Conservation (phyloP, 1,140 invertebrate genomes). For the Cataglyphis hispanica region DNA sequence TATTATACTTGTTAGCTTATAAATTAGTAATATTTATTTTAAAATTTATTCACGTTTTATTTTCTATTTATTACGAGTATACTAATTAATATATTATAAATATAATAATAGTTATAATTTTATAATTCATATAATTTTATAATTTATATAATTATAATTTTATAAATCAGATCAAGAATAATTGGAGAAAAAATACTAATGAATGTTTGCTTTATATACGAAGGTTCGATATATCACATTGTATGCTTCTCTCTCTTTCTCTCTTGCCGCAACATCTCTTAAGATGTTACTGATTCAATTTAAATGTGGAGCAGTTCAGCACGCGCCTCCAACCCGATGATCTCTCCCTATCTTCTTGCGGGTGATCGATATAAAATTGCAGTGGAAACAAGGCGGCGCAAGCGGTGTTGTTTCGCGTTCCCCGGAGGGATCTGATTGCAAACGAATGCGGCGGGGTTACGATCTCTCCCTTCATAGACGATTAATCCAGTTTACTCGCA, state of each 20-base stretch:
- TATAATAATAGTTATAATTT: not conserved
- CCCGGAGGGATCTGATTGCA: constrained; percentile 80
- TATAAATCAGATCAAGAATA: not conserved
- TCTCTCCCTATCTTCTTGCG: not conserved
- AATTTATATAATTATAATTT: not conserved
- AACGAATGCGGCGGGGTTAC: constrained; percentile 80
- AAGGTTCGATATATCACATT: not conserved
- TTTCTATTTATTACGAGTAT: not conserved
- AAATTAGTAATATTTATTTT: constrained; percentile 1
- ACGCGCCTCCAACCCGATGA: not conserved
- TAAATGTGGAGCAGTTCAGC: constrained; percentile 14
- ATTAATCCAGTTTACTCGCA: constrained; percentile 87
- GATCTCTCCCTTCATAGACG: constrained; percentile 85
- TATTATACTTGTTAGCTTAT: too few relatives aligned
- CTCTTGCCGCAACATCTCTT: not conserved
- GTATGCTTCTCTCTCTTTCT: not conserved
- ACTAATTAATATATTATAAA: not conserved
- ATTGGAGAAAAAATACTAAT: not conserved
- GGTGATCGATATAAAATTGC: constrained; percentile 55
- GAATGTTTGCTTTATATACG: not conserved
- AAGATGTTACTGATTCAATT: not conserved
- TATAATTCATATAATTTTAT: not conserved
- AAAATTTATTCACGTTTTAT: not conserved
- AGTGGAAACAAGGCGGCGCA: constrained; percentile 57
- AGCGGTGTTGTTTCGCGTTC: constrained; percentile 75